Base-by-base conservation (phyloP, 2,797 vertebrate species). In the Crocodylus rhombifer region DNA sequence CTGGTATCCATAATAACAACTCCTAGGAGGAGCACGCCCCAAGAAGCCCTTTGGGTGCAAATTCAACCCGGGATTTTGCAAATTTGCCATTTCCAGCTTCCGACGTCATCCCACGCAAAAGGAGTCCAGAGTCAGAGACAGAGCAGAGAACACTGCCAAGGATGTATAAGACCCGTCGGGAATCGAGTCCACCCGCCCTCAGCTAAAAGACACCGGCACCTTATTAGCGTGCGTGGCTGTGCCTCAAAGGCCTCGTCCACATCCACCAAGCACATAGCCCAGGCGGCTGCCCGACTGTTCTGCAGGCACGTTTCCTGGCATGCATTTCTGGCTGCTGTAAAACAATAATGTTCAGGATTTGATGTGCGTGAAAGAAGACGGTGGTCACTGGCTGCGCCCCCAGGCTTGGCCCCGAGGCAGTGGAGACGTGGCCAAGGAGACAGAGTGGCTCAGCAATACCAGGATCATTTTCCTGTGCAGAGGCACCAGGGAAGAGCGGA, bases 361-460 rank as follows among this genome's bases (percentile, higher is more conserved):
- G 42, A 42, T 42, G 42, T 8, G 42, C 42, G 42, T 42, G 42
- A 42, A 42, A 42, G 42, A 42, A 10, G 42, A 42, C 42, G 8
- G 42, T 42, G 42, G 42, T 42, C 42, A 42, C 42, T 42, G 42
- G 42, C 42, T 51, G 42, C 42, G 10, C 42, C 42, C 42, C 42
- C 42, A 51, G 42, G 42, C 42, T 51, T 51, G 42, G 42, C 42
- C 42, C 42, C 42, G 42, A 51, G 42, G 42, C 42, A 51, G 42
- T 10, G 9, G 42, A 51, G 42, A 51, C 42, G 42, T 51, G 42
- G 42, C 42, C 42, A 51, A 51, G 42, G 42, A 51, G 10, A 51
- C 42, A 57, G 20, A 84, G 42, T 11, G 60, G 51, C 25, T 81
- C 12, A 2, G 51, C 60, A 65, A n/a, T 0, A 0, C 7, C 13